Evolutionary conservation across 2,113 vertebrate genomes (phyloP).

Genomic region (Clinocottus analis): DNA sequence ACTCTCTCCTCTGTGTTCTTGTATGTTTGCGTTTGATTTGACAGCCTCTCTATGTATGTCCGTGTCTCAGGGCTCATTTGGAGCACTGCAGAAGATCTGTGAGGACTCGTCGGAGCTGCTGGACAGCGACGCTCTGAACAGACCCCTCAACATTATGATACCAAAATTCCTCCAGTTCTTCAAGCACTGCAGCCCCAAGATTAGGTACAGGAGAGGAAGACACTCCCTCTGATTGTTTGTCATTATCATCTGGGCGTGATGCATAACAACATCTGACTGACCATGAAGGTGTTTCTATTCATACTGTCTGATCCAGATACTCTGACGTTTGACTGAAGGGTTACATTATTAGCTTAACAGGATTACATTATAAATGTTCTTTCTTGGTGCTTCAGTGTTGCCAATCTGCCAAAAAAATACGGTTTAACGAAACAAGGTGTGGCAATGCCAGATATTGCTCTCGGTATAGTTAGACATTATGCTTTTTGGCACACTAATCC

Average conservation of each 20-base stretch:
- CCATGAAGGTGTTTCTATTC: conserved; percentile 66
- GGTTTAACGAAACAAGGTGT: too few species aligned
- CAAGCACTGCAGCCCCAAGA: conserved; percentile 97
- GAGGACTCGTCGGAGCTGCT: conserved; percentile 96
- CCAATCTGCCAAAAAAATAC: neutral
- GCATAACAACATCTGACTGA: conserved; percentile 52
- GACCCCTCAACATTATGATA: conserved; percentile 96
- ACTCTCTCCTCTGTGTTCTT: conserved; percentile 66
- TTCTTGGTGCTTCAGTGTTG: neutral
- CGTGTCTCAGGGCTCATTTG: conserved; percentile 90
- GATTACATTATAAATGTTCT: neutral
- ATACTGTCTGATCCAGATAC: conserved; percentile 68
- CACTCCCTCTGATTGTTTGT: neutral
- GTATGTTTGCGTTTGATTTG: conserved; percentile 74
- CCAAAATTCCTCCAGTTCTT: conserved; percentile 97
- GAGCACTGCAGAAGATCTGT: conserved; percentile 95
- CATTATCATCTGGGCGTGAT: conserved; percentile 49
- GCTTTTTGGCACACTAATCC: neutral
- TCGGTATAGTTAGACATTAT: neutral
- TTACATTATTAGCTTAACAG: neutral
- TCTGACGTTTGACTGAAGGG: neutral
- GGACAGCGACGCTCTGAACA: conserved; percentile 94
- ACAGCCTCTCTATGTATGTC: conserved; percentile 74
- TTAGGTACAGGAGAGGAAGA: conserved; percentile 82
- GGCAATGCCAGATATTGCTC: neutral